Percentiles rank a stretch among this genome's conserved stretches.
phyloP scores from a whole-genome alignment of 1,140 invertebrate species.

The Drosophila nannoptera region DNA sequence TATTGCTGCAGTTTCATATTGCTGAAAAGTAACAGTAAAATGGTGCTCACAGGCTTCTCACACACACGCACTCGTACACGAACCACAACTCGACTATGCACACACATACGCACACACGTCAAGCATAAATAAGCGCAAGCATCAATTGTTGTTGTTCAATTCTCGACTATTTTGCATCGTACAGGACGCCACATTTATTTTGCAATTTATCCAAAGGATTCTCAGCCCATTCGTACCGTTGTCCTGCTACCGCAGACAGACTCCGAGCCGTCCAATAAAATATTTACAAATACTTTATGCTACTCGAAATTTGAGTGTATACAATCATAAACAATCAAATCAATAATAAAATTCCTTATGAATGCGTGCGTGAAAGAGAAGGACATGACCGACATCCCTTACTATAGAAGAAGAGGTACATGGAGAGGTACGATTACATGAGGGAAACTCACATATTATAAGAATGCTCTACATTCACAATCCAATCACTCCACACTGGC shows the following conservation, averaged over 20 bases:
- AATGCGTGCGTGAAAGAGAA: not conserved
- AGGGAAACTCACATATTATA: too few relatives aligned
- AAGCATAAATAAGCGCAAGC: slow-evolving; percentile 64
- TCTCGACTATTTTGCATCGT: slow-evolving; percentile 46
- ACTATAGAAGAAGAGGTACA: too few relatives aligned
- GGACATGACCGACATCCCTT: too few relatives aligned
- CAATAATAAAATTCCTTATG: slow-evolving; percentile 35
- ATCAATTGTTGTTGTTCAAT: slow-evolving; percentile 67
- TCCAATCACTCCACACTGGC: too few relatives aligned
- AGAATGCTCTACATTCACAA: too few relatives aligned
- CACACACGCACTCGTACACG: not conserved
- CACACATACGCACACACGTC: slow-evolving; percentile 9
- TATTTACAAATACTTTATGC: slow-evolving; percentile 21
- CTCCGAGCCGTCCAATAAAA: slow-evolving; percentile 19
- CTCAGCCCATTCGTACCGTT: slow-evolving; percentile 14
- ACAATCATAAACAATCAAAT: slow-evolving; percentile 39
- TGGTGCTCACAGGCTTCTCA: slow-evolving; percentile 58
- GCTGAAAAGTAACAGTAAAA: slow-evolving; percentile 60
- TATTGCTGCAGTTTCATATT: slow-evolving; percentile 58
- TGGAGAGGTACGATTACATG: too few relatives aligned
- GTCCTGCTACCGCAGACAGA: not conserved
- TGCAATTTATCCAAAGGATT: slow-evolving; percentile 47
- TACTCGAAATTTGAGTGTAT: slow-evolving; percentile 19
- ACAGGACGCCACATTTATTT: slow-evolving; percentile 45
- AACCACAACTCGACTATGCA: not conserved